phyloP scores from a whole-genome alignment of 2,888 invertebrate genomes.

The Laspeyria flexula region DNA sequence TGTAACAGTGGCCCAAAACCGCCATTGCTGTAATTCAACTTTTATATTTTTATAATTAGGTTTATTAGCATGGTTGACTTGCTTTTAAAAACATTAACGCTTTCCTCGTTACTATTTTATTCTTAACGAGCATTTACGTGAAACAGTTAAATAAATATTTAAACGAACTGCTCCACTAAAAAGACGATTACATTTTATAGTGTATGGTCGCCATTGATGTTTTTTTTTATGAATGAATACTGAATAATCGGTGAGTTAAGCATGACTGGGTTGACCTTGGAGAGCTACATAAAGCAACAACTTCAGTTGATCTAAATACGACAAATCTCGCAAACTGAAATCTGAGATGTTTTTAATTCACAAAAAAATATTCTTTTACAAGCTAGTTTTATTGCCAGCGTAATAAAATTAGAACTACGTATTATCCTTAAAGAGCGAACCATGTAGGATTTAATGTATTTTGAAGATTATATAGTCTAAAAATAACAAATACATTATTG shows the following conservation, averaged over 20 bases:
- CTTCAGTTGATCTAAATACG: too few species aligned
- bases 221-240: not conserved
- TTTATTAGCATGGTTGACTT: slow-evolving; percentile 59
- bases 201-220: not conserved
- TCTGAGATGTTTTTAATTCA: too few species aligned
- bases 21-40: slow-evolving; percentile 47
- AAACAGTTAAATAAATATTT: slow-evolving; percentile 40
- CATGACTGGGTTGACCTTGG: not conserved
- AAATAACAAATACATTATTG: too few species aligned
- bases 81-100: slow-evolving; percentile 52
- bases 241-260: not conserved
- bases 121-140: slow-evolving; percentile 33
- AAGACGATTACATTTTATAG: slow-evolving; percentile 23
- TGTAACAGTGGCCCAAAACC: slow-evolving; percentile 48
- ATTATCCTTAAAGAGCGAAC: too few species aligned
- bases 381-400: too few species aligned
- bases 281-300: too few species aligned
- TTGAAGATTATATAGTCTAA: too few species aligned
- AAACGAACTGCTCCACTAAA: slow-evolving; percentile 33
- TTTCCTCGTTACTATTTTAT: slow-evolving; percentile 39
- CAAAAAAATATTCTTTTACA: too few species aligned
- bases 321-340: too few species aligned
- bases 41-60: slow-evolving; percentile 70
- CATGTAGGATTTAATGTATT: too few species aligned
- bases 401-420: too few species aligned